Evolutionary conservation across 2,113 vertebrate genomes (phyloP).

Genomic region (Myotis brandtii): DNA sequence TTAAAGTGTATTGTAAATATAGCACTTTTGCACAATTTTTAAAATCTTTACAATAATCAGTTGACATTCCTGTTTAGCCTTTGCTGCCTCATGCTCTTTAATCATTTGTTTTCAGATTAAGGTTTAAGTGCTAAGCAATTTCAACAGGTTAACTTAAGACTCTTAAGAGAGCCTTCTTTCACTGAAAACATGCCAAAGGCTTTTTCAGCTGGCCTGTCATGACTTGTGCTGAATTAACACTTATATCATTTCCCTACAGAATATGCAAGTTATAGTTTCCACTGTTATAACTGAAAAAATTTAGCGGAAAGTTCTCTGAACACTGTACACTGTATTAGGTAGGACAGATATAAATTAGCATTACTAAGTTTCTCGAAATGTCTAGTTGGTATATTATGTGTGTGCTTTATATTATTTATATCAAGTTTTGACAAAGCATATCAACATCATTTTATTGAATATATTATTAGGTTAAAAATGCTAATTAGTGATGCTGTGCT

Average conservation of each 20-base stretch:
- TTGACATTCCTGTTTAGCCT: background rate
- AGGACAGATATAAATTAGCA: background rate
- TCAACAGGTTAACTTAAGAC: conserved; percentile 51
- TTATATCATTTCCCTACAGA: conserved; percentile 16
- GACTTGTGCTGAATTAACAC: conserved; percentile 51
- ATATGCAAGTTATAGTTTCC: conserved; percentile 57
- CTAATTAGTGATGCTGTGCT: background rate
- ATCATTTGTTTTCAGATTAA: conserved; percentile 50
- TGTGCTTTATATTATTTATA: background rate
- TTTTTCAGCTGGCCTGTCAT: conserved; percentile 49
- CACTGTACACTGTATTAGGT: background rate
- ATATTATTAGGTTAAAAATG: background rate
- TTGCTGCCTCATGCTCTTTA: conserved; percentile 8
- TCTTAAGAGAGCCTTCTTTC: conserved; percentile 42
- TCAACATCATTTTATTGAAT: background rate
- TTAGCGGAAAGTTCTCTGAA: conserved; percentile 33
- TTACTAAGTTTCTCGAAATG: conserved; percentile 26
- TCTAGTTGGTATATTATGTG: background rate
- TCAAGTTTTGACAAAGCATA: background rate
- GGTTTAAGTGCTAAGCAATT: conserved; percentile 57
- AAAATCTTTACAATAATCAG: conserved; percentile 21
- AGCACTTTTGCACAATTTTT: background rate
- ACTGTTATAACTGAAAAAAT: conserved; percentile 57
- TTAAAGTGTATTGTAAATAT: conserved; percentile 52
- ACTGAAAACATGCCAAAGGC: conserved; percentile 48